Percentiles rank a stretch among this genome's conserved stretches.
Conservation (phyloP, 2,888 invertebrate genomes). For the Tachina grossa region DNA sequence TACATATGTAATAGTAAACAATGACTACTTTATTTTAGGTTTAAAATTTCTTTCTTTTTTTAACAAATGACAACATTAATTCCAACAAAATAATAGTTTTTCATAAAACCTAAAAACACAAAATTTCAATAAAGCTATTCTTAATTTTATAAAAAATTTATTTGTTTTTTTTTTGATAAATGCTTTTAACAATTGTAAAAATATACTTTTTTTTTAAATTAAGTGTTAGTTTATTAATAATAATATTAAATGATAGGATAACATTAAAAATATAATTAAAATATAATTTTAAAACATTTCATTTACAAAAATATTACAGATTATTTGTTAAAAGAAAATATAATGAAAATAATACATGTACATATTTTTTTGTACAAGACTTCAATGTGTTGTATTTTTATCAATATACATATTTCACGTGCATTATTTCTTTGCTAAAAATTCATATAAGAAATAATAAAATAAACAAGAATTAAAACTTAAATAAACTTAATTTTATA, state of each 20-base stretch:
- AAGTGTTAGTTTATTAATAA: conserved; percentile 46
- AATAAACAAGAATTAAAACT: conserved; percentile 61
- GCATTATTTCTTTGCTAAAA: conserved; percentile 60
- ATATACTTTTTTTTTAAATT: conserved; percentile 37
- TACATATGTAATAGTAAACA: conserved; percentile 42
- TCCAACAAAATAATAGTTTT: conserved; percentile 49
- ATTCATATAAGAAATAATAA: conserved; percentile 40
- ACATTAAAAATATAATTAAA: conserved; percentile 69
- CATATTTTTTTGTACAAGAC: conserved; percentile 37
- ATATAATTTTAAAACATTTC: conserved; percentile 63
- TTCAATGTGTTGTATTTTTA: conserved; percentile 35
- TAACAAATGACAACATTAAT: conserved; percentile 55
- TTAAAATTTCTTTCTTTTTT: conserved; percentile 29
- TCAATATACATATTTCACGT: conserved; percentile 61
- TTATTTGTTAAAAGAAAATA: conserved; percentile 52
- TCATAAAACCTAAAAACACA: conserved; percentile 60
- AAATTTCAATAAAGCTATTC: conserved; percentile 70
- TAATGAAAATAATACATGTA: conserved; percentile 58
- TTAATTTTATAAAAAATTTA: conserved; percentile 41
- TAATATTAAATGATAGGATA: conserved; percentile 67
- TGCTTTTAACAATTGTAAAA: conserved; percentile 44
- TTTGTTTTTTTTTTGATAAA: conserved; percentile 45
- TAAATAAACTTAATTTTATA: conserved; percentile 58
- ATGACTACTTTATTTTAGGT: conserved; percentile 61
- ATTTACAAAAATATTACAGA: conserved; percentile 70